Conservation (phyloP, 2,113 vertebrate genomes). For the Diadophis punctatus region DNA sequence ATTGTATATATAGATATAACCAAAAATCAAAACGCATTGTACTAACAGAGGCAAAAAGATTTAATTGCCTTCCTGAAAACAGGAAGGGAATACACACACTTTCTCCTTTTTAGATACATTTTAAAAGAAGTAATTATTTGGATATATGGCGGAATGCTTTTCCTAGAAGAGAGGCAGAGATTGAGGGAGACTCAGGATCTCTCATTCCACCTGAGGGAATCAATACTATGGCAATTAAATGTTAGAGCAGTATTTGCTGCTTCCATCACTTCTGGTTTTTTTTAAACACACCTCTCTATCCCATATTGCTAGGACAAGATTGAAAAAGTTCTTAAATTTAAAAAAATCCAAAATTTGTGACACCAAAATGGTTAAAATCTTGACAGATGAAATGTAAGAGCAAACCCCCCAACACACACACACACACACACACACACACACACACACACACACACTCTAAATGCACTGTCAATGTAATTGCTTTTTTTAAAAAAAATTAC, state of each 20-base stretch:
- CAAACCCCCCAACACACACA: neutral
- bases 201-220: neutral
- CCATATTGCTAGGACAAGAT: neutral
- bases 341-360: neutral
- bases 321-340: neutral
- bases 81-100: neutral
- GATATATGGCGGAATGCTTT: neutral
- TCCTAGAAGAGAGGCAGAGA: neutral
- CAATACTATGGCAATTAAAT: neutral
- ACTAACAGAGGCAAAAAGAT: neutral
- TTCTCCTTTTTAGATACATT: neutral
- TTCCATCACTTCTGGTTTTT: neutral
- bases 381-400: conserved; percentile 34
- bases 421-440: too few species aligned
- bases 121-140: neutral
- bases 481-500: neutral
- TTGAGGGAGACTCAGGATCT: neutral
- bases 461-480: neutral
- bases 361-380: neutral
- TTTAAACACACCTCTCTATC: neutral
- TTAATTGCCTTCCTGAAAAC: neutral
- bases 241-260: neutral
- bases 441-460: neutral
- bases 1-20: neutral
- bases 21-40: neutral